phyloP scores from a whole-genome alignment of 2,888 invertebrate genomes.

The Notodromas monacha region DNA sequence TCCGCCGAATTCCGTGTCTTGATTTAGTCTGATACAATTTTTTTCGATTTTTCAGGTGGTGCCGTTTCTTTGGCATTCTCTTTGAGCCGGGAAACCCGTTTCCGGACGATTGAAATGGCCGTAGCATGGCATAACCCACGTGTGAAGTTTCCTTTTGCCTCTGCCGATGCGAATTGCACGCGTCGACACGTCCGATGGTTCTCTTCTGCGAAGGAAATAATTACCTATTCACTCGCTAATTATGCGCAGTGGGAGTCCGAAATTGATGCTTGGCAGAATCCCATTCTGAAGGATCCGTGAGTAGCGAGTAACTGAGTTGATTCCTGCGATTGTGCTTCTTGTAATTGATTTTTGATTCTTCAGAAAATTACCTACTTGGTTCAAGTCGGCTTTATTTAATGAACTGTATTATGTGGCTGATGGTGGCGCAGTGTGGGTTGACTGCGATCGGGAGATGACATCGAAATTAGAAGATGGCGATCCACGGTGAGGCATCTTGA shows the following conservation, averaged over 20 bases:
- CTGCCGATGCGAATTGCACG: too few species aligned
- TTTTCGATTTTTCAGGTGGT: too few species aligned
- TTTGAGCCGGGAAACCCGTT: too few species aligned
- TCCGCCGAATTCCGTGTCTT: too few species aligned
- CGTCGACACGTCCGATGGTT: constrained; percentile 57
- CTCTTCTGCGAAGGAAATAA: constrained; percentile 35
- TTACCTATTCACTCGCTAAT: constrained; percentile 38
- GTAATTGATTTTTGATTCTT: constrained; percentile 11
- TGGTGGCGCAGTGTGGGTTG: constrained; percentile 63
- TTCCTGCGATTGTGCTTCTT: constrained; percentile 7
- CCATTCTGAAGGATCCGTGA: constrained; percentile 39
- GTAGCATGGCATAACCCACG: too few species aligned
- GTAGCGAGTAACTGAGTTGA: constrained; percentile 7
- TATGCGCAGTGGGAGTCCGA: constrained; percentile 45
- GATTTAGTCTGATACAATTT: too few species aligned
- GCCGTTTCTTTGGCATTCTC: too few species aligned
- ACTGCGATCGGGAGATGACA: too few species aligned
- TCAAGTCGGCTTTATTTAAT: constrained; percentile 78
- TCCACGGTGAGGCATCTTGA: too few species aligned
- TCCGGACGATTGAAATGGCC: too few species aligned
- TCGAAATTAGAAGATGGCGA: too few species aligned
- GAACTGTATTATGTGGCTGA: constrained; percentile 72
- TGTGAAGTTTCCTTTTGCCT: too few species aligned
- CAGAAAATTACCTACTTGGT: constrained; percentile 51
- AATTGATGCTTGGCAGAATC: constrained; percentile 55